Base-by-base conservation (phyloP, 2,797 vertebrate genomes). In the Crocidura indochinensis region DNA sequence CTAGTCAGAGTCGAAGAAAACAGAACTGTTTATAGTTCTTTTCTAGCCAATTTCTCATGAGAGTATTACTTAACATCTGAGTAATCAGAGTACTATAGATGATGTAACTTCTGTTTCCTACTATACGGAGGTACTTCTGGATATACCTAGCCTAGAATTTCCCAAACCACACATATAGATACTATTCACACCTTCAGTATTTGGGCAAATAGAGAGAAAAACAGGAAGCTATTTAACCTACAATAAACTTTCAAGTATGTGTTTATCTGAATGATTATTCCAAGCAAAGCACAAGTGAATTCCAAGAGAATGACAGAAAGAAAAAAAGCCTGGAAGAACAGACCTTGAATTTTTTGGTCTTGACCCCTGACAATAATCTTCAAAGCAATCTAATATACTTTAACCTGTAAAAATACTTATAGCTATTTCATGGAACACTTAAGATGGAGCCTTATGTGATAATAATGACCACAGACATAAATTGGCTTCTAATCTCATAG, bases 31-130 rank as follows among this genome's bases (percentile, higher is more conserved):
- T 26, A 65, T 29, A 29, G 27, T 29, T 29, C 27, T 68, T n/a
- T n/a, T n/a, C 64, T 67, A 27, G 64, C 26, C 10, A 26, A 67
- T 68, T 27, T 68, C 74, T 67, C 10, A 24, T 80, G 46, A 95
- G 24, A 93, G 20, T 44, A 89, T 92, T 88, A 19, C 85, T 51
- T 88, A 92, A 86, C 69, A 7, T 77, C 27, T 90, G 65, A 93
- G 60, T 77, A 93, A 84, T 74, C 56, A 49, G 17, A 86, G 19
- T 22, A 4, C 44, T 74, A 75, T 17, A 75, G 79, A 83, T 92
- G 49, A 93, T 71, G 38, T 95, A 79, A 92, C 22, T 84, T 85
- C 53, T 75, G n/a, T 73, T 88, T 87, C 76, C 89, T 71, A 87
- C 17, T 17, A 64, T 44, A 9, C 6, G 26, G 93, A 81, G 38